Conservation (phyloP, 2,113 vertebrate genomes). For the Mustelus asterias region DNA sequence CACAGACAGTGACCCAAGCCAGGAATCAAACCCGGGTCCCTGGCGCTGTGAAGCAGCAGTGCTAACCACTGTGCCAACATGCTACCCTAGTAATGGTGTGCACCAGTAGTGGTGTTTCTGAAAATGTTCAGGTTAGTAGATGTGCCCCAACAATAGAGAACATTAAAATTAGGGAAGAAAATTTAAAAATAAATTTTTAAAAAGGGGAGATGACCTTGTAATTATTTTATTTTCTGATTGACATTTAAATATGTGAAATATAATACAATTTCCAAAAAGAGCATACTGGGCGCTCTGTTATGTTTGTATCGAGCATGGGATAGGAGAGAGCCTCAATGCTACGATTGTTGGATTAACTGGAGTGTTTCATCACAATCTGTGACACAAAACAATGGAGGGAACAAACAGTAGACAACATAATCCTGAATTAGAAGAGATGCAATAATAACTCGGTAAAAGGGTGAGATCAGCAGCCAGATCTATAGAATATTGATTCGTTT, state of each 20-base stretch:
- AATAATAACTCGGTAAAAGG: not conserved
- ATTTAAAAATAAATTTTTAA: not conserved
- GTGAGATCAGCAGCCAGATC: not conserved
- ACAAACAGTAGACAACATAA: not conserved
- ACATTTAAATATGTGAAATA: not conserved
- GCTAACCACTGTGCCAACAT: no score
- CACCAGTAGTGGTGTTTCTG: no score
- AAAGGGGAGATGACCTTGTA: not conserved
- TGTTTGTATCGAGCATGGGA: not conserved
- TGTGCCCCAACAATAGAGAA: not conserved
- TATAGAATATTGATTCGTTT: not conserved
- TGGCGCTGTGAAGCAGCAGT: no score
- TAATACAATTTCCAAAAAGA: not conserved
- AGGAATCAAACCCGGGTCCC: no score
- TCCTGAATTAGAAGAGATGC: no score
- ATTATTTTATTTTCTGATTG: not conserved
- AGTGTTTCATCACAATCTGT: not conserved
- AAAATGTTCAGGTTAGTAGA: no score
- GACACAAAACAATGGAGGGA: not conserved
- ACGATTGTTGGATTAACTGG: not conserved
- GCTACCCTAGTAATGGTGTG: no score
- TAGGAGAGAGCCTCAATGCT: not conserved
- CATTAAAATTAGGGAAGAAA: slow-evolving; percentile 9
- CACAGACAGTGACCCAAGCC: no score
- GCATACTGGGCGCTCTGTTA: not conserved